Evolutionary conservation across 2,113 vertebrate species (phyloP).

Genomic region (Antechinus flavipes): DNA sequence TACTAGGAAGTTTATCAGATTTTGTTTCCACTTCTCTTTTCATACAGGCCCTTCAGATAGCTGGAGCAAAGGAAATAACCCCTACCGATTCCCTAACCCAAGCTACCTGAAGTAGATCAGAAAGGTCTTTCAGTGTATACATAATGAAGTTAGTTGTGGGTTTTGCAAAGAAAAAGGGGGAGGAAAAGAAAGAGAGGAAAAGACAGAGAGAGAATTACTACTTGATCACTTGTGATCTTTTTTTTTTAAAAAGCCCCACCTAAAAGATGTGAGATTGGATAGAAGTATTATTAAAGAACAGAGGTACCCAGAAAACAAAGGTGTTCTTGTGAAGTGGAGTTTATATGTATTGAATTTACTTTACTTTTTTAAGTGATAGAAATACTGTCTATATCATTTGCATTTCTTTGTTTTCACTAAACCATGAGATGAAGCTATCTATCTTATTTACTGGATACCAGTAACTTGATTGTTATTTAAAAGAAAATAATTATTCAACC

Average conservation of each 20-base stretch:
- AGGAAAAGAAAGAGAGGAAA: not conserved
- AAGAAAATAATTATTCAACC: not conserved
- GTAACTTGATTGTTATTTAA: not conserved
- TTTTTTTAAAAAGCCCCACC: not conserved
- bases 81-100: not conserved
- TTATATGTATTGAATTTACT: not conserved
- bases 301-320: not conserved
- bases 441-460: not conserved
- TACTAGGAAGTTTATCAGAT: constrained; percentile 63
- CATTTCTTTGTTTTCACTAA: not conserved
- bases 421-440: not conserved
- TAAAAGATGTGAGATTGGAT: not conserved
- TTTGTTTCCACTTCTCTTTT: constrained; percentile 65
- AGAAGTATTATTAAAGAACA: not conserved
- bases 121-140: constrained; percentile 3
- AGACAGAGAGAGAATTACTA: not conserved
- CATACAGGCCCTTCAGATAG: constrained; percentile 36
- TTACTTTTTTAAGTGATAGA: not conserved
- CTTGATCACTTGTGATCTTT: not conserved
- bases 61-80: constrained; percentile 48
- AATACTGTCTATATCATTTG: not conserved
- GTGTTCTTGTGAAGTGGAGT: not conserved
- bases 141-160: not conserved
- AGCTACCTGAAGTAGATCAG: not conserved
- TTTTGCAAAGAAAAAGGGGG: constrained; percentile 36